Evolutionary conservation across 2,888 invertebrate species (phyloP).

Genomic region (Steinernema hermaphroditum): DNA sequence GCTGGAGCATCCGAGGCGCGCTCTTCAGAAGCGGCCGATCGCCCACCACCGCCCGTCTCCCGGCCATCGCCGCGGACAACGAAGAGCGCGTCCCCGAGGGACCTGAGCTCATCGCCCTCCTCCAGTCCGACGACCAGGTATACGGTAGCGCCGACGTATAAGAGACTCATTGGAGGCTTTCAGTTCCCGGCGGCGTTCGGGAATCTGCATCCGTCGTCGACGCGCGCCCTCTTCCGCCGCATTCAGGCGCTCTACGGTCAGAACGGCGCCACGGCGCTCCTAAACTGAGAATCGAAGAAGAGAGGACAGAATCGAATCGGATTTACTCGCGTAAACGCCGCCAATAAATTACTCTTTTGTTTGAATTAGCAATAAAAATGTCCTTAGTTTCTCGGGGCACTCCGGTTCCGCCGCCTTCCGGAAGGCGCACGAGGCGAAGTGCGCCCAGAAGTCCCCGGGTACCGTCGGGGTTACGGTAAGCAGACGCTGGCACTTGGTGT

Average conservation of each 20-base stretch:
- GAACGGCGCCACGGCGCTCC: neutral
- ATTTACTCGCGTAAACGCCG: neutral
- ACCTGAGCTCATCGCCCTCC: neutral
- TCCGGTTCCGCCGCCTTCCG: slow-evolving; percentile 11
- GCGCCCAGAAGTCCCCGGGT: neutral
- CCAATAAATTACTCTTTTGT: slow-evolving; percentile 12
- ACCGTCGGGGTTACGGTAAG: neutral
- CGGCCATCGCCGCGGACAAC: neutral
- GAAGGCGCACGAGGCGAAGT: neutral
- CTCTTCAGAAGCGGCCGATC: slow-evolving; percentile 57
- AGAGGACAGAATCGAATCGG: neutral
- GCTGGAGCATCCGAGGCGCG: slow-evolving; percentile 50
- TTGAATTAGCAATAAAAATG: slow-evolving; percentile 19
- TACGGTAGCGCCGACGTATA: no score
- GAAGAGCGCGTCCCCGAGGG: neutral
- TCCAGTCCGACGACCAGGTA: slow-evolving; percentile 22
- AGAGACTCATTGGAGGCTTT: neutral
- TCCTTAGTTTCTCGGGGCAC: neutral
- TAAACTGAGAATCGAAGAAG: neutral
- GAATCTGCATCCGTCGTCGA: slow-evolving; percentile 4
- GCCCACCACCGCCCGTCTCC: neutral
- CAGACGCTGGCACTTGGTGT: neutral
- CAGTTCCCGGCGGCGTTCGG: slow-evolving; percentile 25
- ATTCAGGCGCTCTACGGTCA: slow-evolving; percentile 20
- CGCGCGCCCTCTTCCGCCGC: slow-evolving; percentile 24